Conservation (phyloP, 1,140 invertebrate species). For the Rhopalosiphum maidis region DNA sequence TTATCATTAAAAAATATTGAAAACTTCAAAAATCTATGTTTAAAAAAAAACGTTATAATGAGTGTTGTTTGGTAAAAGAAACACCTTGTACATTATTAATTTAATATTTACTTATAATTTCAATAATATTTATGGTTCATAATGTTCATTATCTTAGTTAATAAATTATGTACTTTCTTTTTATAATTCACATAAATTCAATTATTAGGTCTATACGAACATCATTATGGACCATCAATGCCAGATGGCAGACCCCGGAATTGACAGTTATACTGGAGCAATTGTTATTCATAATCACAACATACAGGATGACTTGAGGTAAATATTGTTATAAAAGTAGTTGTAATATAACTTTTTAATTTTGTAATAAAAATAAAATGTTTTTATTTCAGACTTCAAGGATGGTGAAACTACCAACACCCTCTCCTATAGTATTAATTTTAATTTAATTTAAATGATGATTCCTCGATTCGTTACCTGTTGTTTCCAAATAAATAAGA, state of each 20-base stretch:
- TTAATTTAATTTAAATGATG: constrained; percentile 47
- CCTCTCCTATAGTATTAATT: constrained; percentile 48
- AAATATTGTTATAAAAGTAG: neutral
- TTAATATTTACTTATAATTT: neutral
- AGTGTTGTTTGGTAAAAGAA: no score
- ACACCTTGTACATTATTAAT: neutral
- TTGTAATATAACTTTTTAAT: neutral
- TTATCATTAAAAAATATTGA: no score
- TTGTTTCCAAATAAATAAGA: constrained; percentile 55
- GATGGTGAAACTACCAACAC: constrained; percentile 1
- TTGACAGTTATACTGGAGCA: constrained; percentile 4
- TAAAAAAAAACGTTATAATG: no score
- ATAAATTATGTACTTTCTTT: neutral
- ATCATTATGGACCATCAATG: constrained; percentile 47
- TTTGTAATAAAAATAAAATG: neutral
- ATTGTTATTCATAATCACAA: constrained; percentile 13
- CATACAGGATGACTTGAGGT: constrained; percentile 40
- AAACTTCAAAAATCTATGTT: no score
- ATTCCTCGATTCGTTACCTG: constrained; percentile 55
- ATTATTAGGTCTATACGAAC: constrained; percentile 44
- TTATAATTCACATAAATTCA: neutral
- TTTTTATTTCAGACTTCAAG: constrained; percentile 45
- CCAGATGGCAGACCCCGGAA: constrained; percentile 43
- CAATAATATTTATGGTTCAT: neutral
- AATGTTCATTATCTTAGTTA: neutral